Conservation (phyloP, 2,888 invertebrate species). For the Phyllotreta striolata region DNA sequence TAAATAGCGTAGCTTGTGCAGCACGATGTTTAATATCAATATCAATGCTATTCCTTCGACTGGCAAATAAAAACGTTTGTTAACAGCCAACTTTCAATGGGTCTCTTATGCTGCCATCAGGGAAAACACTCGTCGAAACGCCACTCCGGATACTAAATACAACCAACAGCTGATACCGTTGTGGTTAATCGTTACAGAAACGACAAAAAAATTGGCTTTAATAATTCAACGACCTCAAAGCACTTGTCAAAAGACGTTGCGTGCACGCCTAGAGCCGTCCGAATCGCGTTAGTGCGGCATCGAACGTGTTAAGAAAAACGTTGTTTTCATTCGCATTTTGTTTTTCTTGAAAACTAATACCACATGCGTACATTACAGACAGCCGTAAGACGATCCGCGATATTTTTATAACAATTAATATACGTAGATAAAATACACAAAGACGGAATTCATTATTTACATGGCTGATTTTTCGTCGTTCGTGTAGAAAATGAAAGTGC, state of each 20-base stretch:
- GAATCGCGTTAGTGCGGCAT: neutral
- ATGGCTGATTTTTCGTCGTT: slow-evolving; percentile 18
- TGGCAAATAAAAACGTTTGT: slow-evolving; percentile 8
- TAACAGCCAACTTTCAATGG: too few relatives aligned
- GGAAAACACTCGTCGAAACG: slow-evolving; percentile 11
- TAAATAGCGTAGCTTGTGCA: neutral
- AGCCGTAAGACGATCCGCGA: slow-evolving; percentile 16
- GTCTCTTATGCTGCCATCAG: too few relatives aligned
- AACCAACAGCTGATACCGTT: slow-evolving; percentile 23
- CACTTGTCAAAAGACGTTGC: slow-evolving; percentile 10
- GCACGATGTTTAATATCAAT: neutral
- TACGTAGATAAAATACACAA: slow-evolving; percentile 10
- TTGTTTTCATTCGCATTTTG: neutral
- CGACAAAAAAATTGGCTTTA: slow-evolving; percentile 22
- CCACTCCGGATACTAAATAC: slow-evolving; percentile 17
- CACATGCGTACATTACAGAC: slow-evolving; percentile 15
- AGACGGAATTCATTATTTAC: slow-evolving; percentile 28
- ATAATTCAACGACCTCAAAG: slow-evolving; percentile 21
- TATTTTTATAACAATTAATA: slow-evolving; percentile 20
- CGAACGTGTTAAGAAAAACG: too few relatives aligned
- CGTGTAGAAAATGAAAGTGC: slow-evolving; percentile 19
- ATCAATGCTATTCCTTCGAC: slow-evolving; percentile 2
- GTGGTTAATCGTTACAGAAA: slow-evolving; percentile 22
- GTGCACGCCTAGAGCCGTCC: slow-evolving; percentile 18
- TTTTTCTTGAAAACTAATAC: slow-evolving; percentile 8